phyloP scores from a whole-genome alignment of 2,113 vertebrate genomes.

The Spheniscus mendiculus region DNA sequence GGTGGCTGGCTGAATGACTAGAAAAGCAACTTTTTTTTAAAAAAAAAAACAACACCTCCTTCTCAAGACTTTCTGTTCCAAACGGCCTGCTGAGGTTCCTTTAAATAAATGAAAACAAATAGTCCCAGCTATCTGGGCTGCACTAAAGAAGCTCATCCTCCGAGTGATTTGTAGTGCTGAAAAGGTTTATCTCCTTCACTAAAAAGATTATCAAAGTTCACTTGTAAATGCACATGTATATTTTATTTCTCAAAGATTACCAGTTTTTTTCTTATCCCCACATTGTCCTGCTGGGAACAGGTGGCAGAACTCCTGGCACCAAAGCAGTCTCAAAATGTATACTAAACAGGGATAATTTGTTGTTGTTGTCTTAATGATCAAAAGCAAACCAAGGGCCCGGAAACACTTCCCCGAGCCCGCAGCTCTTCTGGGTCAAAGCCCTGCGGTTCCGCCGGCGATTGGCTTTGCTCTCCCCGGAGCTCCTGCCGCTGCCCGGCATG shows the following conservation, averaged over 20 bases:
- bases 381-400: conserved; percentile 9
- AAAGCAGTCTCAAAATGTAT: conserved; percentile 10
- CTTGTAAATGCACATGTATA: not conserved
- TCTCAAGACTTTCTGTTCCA: not conserved
- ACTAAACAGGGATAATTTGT: not conserved
- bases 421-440: not conserved
- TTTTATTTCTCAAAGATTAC: conserved; percentile 26
- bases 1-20: rapidly evolving
- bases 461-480: too few species aligned
- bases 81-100: not conserved
- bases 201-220: conserved; percentile 40
- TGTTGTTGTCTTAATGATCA: conserved; percentile 18
- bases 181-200: not conserved
- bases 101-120: conserved; percentile 30
- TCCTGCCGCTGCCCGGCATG: not conserved
- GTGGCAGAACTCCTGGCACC: conserved; percentile 41
- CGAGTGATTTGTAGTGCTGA: not conserved
- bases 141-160: not conserved
- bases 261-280: not conserved
- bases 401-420: not conserved
- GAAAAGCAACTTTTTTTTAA: not conserved
- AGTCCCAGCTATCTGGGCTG: not conserved
- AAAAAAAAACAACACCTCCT: not conserved
- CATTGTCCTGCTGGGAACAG: conserved; percentile 33
- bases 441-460: too few species aligned